Percentiles rank a stretch among this genome's conserved stretches.
Conservation (phyloP, 37 sponge, comb jelly and placozoan species). For the Theonella swinhoei region DNA sequence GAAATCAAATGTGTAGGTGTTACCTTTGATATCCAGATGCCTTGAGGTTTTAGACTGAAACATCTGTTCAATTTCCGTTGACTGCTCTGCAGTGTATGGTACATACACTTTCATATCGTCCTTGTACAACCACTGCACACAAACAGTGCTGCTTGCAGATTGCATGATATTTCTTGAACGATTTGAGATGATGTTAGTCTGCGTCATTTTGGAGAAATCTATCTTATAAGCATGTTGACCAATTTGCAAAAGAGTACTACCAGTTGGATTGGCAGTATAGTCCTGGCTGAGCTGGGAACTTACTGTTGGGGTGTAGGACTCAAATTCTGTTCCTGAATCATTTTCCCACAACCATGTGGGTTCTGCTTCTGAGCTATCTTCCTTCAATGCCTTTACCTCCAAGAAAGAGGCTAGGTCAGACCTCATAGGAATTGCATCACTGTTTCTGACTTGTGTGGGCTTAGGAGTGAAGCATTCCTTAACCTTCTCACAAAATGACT, state of each 20-base stretch:
- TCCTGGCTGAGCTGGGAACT: neutral
- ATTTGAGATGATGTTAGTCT: conserved; percentile 1
- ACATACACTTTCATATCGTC: neutral
- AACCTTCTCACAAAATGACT: neutral
- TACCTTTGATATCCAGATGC: neutral
- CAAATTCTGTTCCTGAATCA: neutral
- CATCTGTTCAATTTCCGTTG: conserved; percentile 6
- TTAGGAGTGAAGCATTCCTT: neutral
- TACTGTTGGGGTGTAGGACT: neutral
- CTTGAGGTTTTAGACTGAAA: neutral
- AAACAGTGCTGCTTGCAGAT: neutral
- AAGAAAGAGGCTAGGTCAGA: neutral
- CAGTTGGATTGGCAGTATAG: neutral
- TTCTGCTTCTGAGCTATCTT: neutral
- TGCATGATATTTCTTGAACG: neutral
- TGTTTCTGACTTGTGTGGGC: neutral
- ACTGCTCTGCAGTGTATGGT: neutral
- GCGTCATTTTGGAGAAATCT: conserved; percentile 18
- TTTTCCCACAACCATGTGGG: conserved; percentile 7
- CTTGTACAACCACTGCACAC: neutral
- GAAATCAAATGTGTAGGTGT: conserved; percentile 19
- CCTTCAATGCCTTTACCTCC: neutral
- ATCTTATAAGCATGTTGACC: neutral
- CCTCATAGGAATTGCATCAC: neutral
- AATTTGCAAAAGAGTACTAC: neutral